These are phyloP conservation scores for Leptarthrus brevirostris DNA, from an alignment of 2,888 invertebrate species.

Conservation along the genomic window DNA sequence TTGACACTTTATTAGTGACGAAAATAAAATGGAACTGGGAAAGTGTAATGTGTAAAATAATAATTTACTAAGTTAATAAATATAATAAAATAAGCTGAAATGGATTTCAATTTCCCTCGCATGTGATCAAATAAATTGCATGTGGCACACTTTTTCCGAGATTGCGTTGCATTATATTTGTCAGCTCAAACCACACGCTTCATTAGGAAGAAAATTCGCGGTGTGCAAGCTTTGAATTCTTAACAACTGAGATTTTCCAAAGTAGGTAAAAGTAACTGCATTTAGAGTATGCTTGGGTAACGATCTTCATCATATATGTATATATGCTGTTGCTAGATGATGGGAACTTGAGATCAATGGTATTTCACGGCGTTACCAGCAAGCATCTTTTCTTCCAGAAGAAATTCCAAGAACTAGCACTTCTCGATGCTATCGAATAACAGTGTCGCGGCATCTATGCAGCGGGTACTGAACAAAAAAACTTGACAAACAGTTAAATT, in stretches of 20 bases:
- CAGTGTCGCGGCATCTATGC: background rate
- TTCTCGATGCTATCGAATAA: conserved; percentile 7
- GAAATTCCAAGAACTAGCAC: conserved; percentile 27
- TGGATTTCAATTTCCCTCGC: background rate
- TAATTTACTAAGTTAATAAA: too few species aligned
- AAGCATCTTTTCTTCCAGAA: background rate
- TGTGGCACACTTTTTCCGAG: conserved; percentile 32
- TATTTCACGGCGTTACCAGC: background rate
- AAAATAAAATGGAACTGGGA: too few species aligned
- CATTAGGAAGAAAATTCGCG: conserved; percentile 32
- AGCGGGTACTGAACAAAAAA: conserved; percentile 23
- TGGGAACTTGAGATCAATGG: conserved; percentile 12
- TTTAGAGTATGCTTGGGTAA: conserved; percentile 1
- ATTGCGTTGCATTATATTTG: conserved; percentile 30
- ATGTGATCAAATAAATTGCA: background rate
- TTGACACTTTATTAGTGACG: too few species aligned
- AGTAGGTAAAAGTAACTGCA: conserved; percentile 41
- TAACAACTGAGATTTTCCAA: conserved; percentile 2
- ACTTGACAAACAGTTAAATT: conserved; percentile 52
- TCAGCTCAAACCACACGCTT: background rate
- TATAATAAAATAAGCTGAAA: too few species aligned
- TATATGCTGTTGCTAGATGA: background rate
- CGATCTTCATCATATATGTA: background rate
- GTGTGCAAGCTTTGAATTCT: background rate
- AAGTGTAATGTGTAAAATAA: too few species aligned